phyloP scores from a whole-genome alignment of 2,113 vertebrate genomes.

The Semnopithecus entellus region DNA sequence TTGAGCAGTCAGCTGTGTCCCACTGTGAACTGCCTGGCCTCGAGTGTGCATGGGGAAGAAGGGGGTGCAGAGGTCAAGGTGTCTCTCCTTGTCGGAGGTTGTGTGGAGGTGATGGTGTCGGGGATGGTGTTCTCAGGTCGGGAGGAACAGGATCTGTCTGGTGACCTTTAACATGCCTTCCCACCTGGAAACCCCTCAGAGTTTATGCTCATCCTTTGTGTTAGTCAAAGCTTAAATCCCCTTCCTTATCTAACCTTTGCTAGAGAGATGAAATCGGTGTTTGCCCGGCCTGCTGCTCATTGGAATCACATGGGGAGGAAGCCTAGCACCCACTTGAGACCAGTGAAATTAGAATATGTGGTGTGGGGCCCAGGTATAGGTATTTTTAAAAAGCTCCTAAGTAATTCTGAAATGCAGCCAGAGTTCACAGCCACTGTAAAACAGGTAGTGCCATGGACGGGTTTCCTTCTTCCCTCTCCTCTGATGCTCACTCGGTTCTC shows the following conservation, averaged over 20 bases:
- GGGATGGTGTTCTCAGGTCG: not conserved
- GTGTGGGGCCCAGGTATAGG: not conserved
- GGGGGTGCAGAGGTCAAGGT: not conserved
- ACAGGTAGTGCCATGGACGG: no score
- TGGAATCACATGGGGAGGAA: not conserved
- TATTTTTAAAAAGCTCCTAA: not conserved
- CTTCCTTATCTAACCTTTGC: not conserved
- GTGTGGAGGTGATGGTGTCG: not conserved
- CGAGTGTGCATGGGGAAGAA: fast-evolving
- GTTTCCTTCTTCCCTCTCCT: not conserved
- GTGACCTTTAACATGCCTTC: not conserved
- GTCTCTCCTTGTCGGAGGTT: not conserved
- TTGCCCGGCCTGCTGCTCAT: not conserved
- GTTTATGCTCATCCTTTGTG: not conserved
- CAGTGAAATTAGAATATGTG: not conserved
- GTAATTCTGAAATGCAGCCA: not conserved
- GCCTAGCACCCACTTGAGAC: not conserved
- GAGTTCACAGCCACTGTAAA: not conserved
- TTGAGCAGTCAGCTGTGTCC: not conserved
- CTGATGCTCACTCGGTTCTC: not conserved
- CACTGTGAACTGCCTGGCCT: not conserved
- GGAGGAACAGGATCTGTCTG: not conserved
- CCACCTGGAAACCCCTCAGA: not conserved
- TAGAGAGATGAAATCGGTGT: not conserved
- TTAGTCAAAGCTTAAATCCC: not conserved